Base-by-base conservation (phyloP, 2,113 vertebrate genomes). In the Pachypanchax playfairii region DNA sequence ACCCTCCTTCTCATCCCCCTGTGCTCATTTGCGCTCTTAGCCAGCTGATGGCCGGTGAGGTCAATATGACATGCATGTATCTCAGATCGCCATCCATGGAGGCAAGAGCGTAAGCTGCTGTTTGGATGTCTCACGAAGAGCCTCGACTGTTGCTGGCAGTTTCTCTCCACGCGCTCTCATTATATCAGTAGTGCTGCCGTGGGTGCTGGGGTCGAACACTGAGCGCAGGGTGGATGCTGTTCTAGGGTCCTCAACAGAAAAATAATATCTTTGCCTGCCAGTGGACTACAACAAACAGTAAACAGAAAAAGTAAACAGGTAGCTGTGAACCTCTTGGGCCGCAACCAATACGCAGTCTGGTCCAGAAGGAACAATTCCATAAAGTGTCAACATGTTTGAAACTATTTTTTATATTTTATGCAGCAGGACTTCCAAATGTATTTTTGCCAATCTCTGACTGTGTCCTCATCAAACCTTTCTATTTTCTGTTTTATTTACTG, bases 211-310 rank as follows among this genome's bases (percentile, higher is more conserved):
- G 81, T 86, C 60, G 70, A 74, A 78, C 53, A 74, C 56, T 69
- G 67, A 77, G 75, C 29, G 9, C 55, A 33, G 63, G 72, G 71
- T 60, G 73, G 68, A 53, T 18, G 48, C 42, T 77, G 77, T 66
- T 86, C 80, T 80, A 81, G 79, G 77, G 85, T 83, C 72, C 83
- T 86, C 79, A 68, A 89, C 70, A 26, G 72, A 82, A 76, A 84
- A 82, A 86, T 77, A 75, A 83, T 74, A 78, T 84, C 75, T 82
- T 89, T 80, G 64, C 62, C 44, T 76, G 71, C 72, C 74, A 87
- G 69, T 79, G 77, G 55, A 87, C 82, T 79, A 76, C 84, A n/a
- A n/a, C n/a, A 85, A 87, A 89, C 84, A 83, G 78, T 81, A 88
- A 85, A 88, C 84, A 86, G 73, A 73, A 70, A 86, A 84, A 67